Conservation (phyloP, 2,797 vertebrate genomes). For the Atherinosoma microstoma region DNA sequence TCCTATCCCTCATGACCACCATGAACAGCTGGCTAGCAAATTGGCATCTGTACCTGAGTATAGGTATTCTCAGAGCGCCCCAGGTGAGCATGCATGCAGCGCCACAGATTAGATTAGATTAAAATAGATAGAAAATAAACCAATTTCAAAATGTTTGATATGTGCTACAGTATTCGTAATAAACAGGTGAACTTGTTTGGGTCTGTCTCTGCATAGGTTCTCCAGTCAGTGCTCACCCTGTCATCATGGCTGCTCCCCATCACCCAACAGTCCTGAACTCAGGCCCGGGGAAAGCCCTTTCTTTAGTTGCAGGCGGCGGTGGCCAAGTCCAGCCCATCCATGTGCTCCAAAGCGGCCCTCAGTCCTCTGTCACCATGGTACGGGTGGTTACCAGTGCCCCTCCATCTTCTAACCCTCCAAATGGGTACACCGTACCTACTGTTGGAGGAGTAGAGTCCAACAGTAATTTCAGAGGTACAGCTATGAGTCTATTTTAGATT, state of each 20-base stretch:
- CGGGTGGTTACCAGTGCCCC: slow-evolving; percentile 89
- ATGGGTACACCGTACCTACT: slow-evolving; percentile 90
- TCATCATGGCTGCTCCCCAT: slow-evolving; percentile 93
- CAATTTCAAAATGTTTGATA: background rate
- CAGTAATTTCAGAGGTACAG: slow-evolving; percentile 84
- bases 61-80: slow-evolving; percentile 96
- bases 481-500: background rate
- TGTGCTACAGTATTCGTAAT: background rate
- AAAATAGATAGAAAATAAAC: background rate
- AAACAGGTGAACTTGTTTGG: slow-evolving; percentile 1
- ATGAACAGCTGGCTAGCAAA: slow-evolving; percentile 90
- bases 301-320: slow-evolving; percentile 90
- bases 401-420: slow-evolving; percentile 83
- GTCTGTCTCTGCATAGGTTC: slow-evolving; percentile 83
- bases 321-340: slow-evolving; percentile 91
- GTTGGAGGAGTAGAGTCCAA: slow-evolving; percentile 80
- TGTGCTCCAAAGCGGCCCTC: slow-evolving; percentile 86
- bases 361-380: slow-evolving; percentile 94
- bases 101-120: no score
- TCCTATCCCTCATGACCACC: slow-evolving; percentile 92
- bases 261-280: slow-evolving; percentile 80
- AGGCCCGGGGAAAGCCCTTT: slow-evolving; percentile 88
- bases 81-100: slow-evolving; percentile 83
- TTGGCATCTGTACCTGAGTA: slow-evolving; percentile 95
- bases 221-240: slow-evolving; percentile 92